Evolutionary conservation across 2,113 vertebrate genomes (phyloP).

Genomic region (Pseudorectes ferrugineus): DNA sequence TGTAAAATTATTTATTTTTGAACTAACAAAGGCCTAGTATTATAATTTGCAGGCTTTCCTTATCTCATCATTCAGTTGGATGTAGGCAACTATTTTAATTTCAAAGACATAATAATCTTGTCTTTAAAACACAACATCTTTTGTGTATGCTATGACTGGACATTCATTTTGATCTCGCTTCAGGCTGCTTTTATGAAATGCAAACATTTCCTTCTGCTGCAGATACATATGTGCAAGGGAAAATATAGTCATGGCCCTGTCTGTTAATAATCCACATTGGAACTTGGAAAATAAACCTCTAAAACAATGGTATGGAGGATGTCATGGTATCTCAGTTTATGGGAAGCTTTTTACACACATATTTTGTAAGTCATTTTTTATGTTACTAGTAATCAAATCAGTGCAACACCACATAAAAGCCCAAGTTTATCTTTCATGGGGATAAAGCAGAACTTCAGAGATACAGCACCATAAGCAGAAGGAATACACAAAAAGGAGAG

Average conservation of each 20-base stretch:
- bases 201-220: slow-evolving; percentile 46
- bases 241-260: background rate
- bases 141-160: slow-evolving; percentile 32
- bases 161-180: slow-evolving; percentile 48
- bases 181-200: slow-evolving; percentile 35
- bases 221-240: slow-evolving; percentile 9
- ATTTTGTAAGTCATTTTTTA: slow-evolving; percentile 54
- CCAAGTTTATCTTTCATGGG: slow-evolving; percentile 42
- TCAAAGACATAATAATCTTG: slow-evolving; percentile 43
- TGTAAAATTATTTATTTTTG: background rate
- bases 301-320: slow-evolving; percentile 43
- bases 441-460: slow-evolving; percentile 18
- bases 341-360: slow-evolving; percentile 35
- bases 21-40: background rate
- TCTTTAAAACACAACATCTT: slow-evolving; percentile 40
- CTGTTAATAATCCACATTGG: background rate
- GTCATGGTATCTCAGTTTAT: slow-evolving; percentile 46
- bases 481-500: slow-evolving; percentile 8
- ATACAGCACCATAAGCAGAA: background rate
- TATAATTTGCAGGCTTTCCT: background rate
- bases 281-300: slow-evolving; percentile 42
- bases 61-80: slow-evolving; percentile 10
- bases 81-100: background rate
- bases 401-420: slow-evolving; percentile 53
- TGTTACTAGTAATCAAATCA: slow-evolving; percentile 48